Evolutionary conservation across 2,888 invertebrate genomes (phyloP), one percentile per base, ranked within the genome.

Genomic region (Papilio gigon): DNA sequence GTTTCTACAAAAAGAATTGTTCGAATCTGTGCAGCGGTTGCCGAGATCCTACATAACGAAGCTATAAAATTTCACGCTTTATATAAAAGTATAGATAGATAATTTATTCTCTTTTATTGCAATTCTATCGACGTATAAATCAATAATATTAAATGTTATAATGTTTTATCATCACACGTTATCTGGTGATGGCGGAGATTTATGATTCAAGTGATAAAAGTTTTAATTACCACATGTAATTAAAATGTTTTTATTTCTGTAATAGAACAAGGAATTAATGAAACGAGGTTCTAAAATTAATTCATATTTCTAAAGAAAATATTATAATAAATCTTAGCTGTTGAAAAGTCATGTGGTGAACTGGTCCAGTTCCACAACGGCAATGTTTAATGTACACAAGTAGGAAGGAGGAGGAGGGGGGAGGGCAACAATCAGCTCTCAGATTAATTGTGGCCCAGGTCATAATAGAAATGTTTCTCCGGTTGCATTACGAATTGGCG

Each of bases 391-490:
- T 56, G 53, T 56, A 56, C 30, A 56, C 53, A 62, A 17, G 42
- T 47, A 22, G 20, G 9, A 33, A n/a, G 22, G 4, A 63, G 33
- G 25, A n/a, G n/a, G 20, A 50, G 53, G 6, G 17, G 17, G 22
- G 33, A 14, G 22, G 25, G 27, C 9, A 66, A 66, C 59, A 66
- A 60, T 60, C 66, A 17, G 56, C 22, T 61, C 61, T 44, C 12
- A 59, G 69, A 71, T 64, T 66, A 60, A 60, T 60, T 50, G 47
- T 47, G 59, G 44, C 11, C 53, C 27, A 56, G 63, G 61, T 70
- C 60, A 14, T 72, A 74, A 74, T 73, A 75, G 65, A 73, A 77
- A 76, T 76, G 73, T 65, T 73, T 68, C 61, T 71, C 71, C 71
- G 71, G 70, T 76, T 73, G 74, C 74, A 74, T 70, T 60, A 47